These are phyloP conservation scores for Drosophila melanosoma DNA, from an alignment of 2,888 invertebrate species.

Conservation along the genomic window DNA sequence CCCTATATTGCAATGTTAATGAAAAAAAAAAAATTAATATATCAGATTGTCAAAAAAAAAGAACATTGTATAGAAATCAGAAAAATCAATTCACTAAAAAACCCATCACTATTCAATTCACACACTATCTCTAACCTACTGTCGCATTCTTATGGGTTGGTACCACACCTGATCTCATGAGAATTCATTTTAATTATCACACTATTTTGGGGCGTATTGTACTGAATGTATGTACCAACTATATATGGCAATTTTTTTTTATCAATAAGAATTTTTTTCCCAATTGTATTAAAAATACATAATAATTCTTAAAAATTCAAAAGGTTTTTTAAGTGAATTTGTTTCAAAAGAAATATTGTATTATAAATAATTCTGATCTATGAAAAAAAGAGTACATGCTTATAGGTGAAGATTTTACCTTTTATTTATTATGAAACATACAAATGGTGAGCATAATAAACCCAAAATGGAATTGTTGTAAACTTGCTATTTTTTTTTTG, in stretches of 20 bases:
- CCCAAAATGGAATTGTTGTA: slow-evolving; percentile 26
- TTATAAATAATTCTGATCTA: not conserved
- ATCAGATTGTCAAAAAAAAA: not conserved
- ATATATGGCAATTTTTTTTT: not conserved
- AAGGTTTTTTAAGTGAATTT: not conserved
- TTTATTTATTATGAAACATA: slow-evolving; percentile 22
- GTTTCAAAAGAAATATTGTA: not conserved
- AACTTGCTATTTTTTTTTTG: slow-evolving; percentile 27
- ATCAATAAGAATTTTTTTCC: not conserved
- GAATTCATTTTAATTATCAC: not conserved
- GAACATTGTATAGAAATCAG: not conserved
- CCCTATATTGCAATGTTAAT: not conserved
- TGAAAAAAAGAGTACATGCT: not conserved
- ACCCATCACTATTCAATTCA: not conserved
- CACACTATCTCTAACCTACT: not conserved
- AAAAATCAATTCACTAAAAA: not conserved
- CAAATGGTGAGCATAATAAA: slow-evolving; percentile 26
- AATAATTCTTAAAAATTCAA: not conserved
- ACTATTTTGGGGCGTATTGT: not conserved
- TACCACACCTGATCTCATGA: not conserved
- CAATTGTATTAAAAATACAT: not conserved
- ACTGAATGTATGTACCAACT: not conserved
- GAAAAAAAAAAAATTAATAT: not conserved
- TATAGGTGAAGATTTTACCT: not conserved
- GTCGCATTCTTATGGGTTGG: not conserved